Conservation (phyloP, 2,797 vertebrate species). For the Artibeus jamaicensis region DNA sequence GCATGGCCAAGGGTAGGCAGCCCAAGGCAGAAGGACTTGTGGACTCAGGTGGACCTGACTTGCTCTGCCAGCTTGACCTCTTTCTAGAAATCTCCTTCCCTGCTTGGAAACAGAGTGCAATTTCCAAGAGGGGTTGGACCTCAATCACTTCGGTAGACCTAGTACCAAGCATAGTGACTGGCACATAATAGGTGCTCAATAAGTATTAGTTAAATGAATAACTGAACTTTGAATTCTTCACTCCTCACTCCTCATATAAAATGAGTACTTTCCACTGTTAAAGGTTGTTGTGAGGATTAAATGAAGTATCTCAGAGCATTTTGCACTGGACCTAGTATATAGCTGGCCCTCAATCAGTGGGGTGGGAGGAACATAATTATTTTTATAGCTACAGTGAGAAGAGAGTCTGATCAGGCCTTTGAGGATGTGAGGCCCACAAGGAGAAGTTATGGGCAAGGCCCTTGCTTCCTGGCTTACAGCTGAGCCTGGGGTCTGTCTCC, state of each 20-base stretch:
- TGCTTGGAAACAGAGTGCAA: not conserved
- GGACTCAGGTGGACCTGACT: not conserved
- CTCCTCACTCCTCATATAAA: not conserved
- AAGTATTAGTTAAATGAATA: not conserved
- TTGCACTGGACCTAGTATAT: not conserved
- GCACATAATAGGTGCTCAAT: not conserved
- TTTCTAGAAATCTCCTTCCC: slow-evolving; percentile 31
- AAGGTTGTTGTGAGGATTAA: not conserved
- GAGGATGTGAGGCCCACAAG: not conserved
- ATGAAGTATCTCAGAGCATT: not conserved
- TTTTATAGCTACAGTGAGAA: not conserved
- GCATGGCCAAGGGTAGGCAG: not conserved
- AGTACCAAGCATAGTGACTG: not conserved
- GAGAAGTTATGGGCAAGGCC: not conserved
- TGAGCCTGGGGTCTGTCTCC: not conserved
- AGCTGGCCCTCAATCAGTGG: not conserved
- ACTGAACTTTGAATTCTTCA: not conserved
- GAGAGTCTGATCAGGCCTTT: not conserved
- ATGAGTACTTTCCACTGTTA: not conserved
- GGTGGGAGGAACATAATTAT: not conserved
- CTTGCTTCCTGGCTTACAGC: not conserved
- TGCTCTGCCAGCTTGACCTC: not conserved
- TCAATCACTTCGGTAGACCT: not conserved
- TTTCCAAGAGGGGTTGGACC: not conserved
- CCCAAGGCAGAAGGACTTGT: not conserved